Conservation (phyloP, 2,888 invertebrate genomes). For the Apeira syringaria region DNA sequence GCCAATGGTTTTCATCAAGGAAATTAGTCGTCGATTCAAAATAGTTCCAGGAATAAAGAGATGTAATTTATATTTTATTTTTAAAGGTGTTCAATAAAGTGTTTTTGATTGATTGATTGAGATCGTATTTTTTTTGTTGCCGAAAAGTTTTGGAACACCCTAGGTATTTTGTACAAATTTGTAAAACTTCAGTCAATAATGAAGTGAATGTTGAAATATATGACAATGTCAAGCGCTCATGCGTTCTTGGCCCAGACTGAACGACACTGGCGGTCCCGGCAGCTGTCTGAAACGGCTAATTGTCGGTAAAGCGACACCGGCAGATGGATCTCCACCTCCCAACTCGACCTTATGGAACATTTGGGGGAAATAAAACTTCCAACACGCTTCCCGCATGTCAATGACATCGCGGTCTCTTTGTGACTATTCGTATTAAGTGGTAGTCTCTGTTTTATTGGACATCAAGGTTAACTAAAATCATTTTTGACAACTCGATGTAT, state of each 20-base stretch:
- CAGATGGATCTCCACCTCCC: constrained; percentile 47
- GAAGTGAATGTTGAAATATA: constrained; percentile 16
- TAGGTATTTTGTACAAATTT: not conserved
- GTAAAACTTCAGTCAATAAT: constrained; percentile 7
- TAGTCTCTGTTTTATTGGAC: constrained; percentile 17
- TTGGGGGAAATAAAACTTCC: constrained; percentile 40
- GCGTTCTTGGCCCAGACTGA: constrained; percentile 18
- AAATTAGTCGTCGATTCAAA: no score
- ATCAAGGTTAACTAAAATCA: constrained; percentile 24
- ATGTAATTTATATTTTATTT: no score
- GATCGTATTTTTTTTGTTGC: no score
- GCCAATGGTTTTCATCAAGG: no score
- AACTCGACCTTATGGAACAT: constrained; percentile 52
- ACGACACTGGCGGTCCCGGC: constrained; percentile 37
- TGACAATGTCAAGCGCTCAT: constrained; percentile 18
- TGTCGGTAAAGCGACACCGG: constrained; percentile 60
- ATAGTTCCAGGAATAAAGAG: no score
- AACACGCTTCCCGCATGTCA: constrained; percentile 39
- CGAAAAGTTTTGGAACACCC: no score
- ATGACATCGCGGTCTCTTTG: constrained; percentile 40
- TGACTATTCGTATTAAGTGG: constrained; percentile 19
- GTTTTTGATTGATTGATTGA: no score
- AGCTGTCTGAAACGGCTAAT: constrained; percentile 66
- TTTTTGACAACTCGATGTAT: constrained; percentile 8
- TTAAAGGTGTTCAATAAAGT: no score